Conservation (phyloP, 1,140 invertebrate genomes). For the Pinna nobilis region DNA sequence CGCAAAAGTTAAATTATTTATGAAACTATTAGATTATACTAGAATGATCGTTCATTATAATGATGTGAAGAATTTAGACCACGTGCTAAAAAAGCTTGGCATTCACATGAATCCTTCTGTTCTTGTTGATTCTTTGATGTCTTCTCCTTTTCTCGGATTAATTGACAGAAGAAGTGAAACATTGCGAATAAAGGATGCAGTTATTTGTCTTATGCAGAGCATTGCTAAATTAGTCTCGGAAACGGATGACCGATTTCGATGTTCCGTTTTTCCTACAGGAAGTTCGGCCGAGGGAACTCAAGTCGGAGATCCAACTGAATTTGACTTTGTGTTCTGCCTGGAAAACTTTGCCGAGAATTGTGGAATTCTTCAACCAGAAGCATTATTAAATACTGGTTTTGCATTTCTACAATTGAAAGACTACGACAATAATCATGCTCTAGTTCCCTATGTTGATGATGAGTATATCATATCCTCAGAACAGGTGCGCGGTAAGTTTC, state of each 20-base stretch:
- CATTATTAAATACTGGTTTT: not conserved
- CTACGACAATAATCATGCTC: not conserved
- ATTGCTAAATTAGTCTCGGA: not conserved
- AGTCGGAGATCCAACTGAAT: slow-evolving; percentile 29
- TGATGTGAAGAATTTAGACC: not conserved
- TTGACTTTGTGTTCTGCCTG: slow-evolving; percentile 28
- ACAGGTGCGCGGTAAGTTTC: slow-evolving; percentile 15
- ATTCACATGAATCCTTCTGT: slow-evolving; percentile 1
- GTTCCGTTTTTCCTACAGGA: slow-evolving; percentile 8
- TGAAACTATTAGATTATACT: not conserved
- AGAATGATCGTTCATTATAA: not conserved
- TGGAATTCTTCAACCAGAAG: not conserved
- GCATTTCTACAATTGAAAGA: slow-evolving; percentile 16
- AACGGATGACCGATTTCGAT: not conserved
- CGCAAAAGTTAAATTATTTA: not conserved
- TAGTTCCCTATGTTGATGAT: slow-evolving; percentile 2
- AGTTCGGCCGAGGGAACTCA: slow-evolving; percentile 35
- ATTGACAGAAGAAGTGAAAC: not conserved
- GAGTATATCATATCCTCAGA: slow-evolving; percentile 1
- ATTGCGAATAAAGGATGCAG: not conserved
- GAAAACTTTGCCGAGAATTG: slow-evolving; percentile 21
- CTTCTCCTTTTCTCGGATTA: not conserved
- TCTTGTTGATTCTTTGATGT: not conserved
- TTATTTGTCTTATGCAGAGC: slow-evolving; percentile 3
- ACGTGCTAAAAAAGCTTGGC: not conserved